These are phyloP conservation scores for Rapana venosa DNA, from an alignment of 2,888 invertebrate genomes.

Conservation along the genomic window DNA sequence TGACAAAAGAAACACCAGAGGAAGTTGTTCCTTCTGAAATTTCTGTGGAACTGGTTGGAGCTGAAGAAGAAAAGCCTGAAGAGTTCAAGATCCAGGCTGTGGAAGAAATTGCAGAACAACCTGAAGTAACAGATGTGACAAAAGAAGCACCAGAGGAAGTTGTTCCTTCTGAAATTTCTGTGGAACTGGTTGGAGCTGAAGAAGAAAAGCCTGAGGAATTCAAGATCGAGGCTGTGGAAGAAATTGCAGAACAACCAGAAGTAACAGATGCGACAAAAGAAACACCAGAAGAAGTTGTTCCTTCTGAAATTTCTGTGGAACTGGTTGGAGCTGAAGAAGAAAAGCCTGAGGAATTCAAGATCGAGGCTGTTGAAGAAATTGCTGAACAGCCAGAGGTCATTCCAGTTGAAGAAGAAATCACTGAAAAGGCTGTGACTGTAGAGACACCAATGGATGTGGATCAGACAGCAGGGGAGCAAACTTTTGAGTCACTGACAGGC, in stretches of 20 bases:
- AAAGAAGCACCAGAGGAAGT: conserved; percentile 45
- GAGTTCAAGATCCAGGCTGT: conserved; percentile 48
- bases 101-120: conserved; percentile 50
- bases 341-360: conserved; percentile 54
- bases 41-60: conserved; percentile 47
- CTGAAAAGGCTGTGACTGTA: conserved; percentile 45
- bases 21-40: conserved; percentile 49
- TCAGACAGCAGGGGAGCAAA: conserved; percentile 48
- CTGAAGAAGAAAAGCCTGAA: conserved; percentile 45
- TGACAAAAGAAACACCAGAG: conserved; percentile 47
- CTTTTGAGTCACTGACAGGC: conserved; percentile 45
- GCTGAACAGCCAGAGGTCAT: conserved; percentile 47
- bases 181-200: conserved; percentile 39
- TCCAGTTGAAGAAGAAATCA: conserved; percentile 46
- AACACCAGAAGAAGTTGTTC: conserved; percentile 45
- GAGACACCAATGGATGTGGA: conserved; percentile 48
- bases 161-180: conserved; percentile 44
- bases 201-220: conserved; percentile 46
- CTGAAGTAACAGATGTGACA: conserved; percentile 46
- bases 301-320: conserved; percentile 48
- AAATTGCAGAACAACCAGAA: conserved; percentile 43
- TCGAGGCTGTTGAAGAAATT: conserved; percentile 51
- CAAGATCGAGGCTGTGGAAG: conserved; percentile 47
- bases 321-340: conserved; percentile 52
- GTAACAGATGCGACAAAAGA: conserved; percentile 47